A percentile compares a stretch with the other conserved stretches of the same genome.
phyloP scores from a whole-genome alignment of 2,888 invertebrate species.

The Ctena decussata region DNA sequence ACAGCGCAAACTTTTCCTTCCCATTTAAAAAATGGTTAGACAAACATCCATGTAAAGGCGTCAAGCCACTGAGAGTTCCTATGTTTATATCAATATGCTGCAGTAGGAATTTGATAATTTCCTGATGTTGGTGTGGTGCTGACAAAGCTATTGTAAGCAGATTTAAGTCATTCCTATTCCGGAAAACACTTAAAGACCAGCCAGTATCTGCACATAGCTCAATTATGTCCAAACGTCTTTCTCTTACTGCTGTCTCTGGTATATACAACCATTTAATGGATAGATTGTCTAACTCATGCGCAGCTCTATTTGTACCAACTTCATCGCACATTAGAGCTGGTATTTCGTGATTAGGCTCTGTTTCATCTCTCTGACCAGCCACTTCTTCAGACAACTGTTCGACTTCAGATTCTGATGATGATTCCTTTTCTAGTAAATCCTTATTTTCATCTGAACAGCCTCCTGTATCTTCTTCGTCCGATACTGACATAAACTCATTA shows the following conservation, averaged over 20 bases:
- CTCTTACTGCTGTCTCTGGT: neutral
- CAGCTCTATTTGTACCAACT: no score
- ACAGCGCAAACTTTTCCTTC: neutral
- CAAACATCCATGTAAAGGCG: neutral
- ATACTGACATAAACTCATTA: neutral
- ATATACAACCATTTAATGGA: neutral
- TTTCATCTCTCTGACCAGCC: no score
- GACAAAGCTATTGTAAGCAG: neutral
- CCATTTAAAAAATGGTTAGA: neutral
- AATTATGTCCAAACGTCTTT: constrained; percentile 5
- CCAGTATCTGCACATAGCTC: neutral
- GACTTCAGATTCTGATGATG: no score
- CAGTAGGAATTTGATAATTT: neutral
- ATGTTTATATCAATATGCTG: neutral
- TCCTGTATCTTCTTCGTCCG: neutral
- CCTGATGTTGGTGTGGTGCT: neutral
- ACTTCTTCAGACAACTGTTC: no score
- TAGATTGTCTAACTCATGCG: neutral
- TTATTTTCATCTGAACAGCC: no score
- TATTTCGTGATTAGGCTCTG: no score
- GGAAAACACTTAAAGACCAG: neutral
- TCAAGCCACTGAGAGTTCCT: neutral
- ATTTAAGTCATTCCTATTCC: neutral
- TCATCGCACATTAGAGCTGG: no score
- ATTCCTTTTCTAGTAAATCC: no score